phyloP scores from a whole-genome alignment of 1,140 invertebrate genomes.

The Panagrolaimus sp. region DNA sequence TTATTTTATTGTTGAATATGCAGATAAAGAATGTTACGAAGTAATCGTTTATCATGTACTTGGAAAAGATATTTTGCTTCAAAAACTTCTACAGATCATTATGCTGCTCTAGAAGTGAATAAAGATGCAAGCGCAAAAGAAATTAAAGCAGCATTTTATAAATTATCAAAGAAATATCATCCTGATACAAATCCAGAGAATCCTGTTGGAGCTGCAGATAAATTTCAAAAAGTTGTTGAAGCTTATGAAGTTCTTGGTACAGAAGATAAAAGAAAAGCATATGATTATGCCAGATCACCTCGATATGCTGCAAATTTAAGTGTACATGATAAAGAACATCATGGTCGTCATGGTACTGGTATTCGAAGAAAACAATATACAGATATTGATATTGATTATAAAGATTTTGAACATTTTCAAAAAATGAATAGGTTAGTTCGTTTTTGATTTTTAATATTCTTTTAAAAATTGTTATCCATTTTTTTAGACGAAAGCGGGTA shows the following conservation, averaged over 20 bases:
- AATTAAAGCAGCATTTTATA: conserved; percentile 81
- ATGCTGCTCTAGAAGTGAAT: conserved; percentile 75
- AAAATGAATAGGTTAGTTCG: conserved; percentile 14
- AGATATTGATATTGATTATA: conserved; percentile 38
- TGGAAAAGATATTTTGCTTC: too few relatives aligned
- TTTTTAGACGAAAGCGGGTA: conserved; percentile 16
- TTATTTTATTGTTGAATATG: too few relatives aligned
- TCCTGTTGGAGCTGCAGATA: conserved; percentile 36
- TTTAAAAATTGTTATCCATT: not conserved
- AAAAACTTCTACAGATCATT: conserved; percentile 60
- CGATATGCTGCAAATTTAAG: conserved; percentile 2
- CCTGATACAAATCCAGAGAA: conserved; percentile 74
- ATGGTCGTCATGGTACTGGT: not conserved
- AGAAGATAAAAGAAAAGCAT: conserved; percentile 57
- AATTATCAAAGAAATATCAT: conserved; percentile 80
- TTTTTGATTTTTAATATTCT: not conserved
- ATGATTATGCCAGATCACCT: conserved; percentile 45
- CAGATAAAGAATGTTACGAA: too few relatives aligned
- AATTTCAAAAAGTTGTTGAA: conserved; percentile 41
- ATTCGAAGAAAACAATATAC: conserved; percentile 21
- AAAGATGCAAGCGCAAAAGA: conserved; percentile 70
- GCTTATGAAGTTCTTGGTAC: conserved; percentile 60
- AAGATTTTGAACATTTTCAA: conserved; percentile 42
- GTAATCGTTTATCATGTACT: too few relatives aligned
- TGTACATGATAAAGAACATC: too few relatives aligned